Evolutionary conservation across 2,113 vertebrate species (phyloP).

Genomic region (Grallaria varia): DNA sequence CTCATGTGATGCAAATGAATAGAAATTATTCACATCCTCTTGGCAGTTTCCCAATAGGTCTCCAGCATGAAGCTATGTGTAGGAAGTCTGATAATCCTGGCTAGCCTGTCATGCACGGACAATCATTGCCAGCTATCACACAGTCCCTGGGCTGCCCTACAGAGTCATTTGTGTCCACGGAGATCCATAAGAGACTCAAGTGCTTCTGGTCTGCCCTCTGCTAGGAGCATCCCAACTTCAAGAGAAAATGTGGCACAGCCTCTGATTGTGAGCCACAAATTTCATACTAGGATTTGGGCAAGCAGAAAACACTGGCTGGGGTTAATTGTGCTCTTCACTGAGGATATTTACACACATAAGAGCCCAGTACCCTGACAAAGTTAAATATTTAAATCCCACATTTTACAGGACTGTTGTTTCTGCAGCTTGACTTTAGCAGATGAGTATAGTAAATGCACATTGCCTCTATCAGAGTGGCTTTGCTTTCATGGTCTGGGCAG

Average conservation of each 20-base stretch:
- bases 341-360: neutral
- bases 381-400: neutral
- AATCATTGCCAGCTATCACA: neutral
- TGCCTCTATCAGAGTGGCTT: neutral
- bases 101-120: neutral
- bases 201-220: neutral
- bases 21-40: neutral
- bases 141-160: neutral
- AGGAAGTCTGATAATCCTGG: neutral
- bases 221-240: neutral
- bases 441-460: neutral
- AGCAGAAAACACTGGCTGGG: neutral
- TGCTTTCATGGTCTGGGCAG: neutral
- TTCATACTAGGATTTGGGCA: neutral
- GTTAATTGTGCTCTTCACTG: neutral
- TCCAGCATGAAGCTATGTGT: neutral
- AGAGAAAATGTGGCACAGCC: neutral
- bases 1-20: neutral
- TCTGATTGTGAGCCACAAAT: neutral
- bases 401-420: neutral
- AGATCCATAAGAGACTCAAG: neutral
- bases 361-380: neutral
- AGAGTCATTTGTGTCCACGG: neutral
- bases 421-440: neutral
- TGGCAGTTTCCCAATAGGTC: neutral